Base-by-base conservation (phyloP, 2,888 invertebrate species). In the Mesorhabditis spiculigera region DNA sequence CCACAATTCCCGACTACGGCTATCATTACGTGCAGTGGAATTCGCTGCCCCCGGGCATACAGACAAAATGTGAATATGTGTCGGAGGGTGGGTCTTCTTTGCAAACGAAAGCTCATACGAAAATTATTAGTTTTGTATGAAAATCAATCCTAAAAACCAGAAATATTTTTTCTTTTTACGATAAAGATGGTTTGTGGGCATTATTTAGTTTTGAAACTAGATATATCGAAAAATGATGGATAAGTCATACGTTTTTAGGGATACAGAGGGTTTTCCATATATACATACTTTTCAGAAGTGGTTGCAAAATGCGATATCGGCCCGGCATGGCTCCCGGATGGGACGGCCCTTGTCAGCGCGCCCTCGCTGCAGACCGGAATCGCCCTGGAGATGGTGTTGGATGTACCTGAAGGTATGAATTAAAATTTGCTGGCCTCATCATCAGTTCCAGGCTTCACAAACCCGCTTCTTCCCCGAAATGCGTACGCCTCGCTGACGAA, bases 1-100 rank as follows among this genome's bases (percentile, higher is more conserved):
- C 87, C 50, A 89, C 90, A 0, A 87, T 88, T 3, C 89, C 90
- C 2, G 87, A 88, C 71, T 88, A 88, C 75, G 88, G 88, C n/a
- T 83, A 88, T 63, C 86, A 87, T 66, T 88, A 87, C 82, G 83
- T 84, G 61, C 86, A 86, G 80, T 89, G 89, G 89, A 86, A 87
- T 43, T 80, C 81, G 28, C 77, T 89, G 79, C 89, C 89, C 0
- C 85, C 86, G 4, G 86, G 86, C 70, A 86, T 90, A 76, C 81
- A 86, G 63, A 85, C 88, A 2, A 82, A 86, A 16, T 90, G 90
- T 70, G 82, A 85, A 70, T 81, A 87, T 75, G 86, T 86, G 45
- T 79, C 86, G 4, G 86, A 87, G 74, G 87, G 87, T 85, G 69
- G 64, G 70, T 16, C 4, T n/a, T 10, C 5, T n/a, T 10, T 28